Conservation (phyloP, 2,113 vertebrate genomes). For the Todiramphus chloris region DNA sequence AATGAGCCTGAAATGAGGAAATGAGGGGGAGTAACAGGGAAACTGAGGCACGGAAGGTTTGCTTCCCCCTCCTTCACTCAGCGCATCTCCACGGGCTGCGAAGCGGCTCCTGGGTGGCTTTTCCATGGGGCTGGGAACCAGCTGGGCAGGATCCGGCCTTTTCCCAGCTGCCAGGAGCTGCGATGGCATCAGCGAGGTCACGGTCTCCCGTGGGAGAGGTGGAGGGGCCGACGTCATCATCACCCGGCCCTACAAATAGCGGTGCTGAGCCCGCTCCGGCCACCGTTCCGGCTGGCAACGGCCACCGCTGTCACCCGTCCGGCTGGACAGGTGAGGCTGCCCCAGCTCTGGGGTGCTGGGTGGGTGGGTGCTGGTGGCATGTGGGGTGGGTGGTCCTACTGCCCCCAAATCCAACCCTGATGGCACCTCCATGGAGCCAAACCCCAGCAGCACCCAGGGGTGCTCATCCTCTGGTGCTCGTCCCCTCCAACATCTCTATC, state of each 20-base stretch:
- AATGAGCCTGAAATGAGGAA: neutral
- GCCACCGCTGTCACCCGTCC: neutral
- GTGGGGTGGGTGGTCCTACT: neutral
- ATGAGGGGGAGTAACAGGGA: accelerated
- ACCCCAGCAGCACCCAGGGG: neutral
- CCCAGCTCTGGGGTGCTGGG: accelerated
- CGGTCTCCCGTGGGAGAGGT: neutral
- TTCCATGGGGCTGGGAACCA: neutral
- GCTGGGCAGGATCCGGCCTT: neutral
- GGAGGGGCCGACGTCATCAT: neutral
- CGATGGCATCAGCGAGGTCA: neutral
- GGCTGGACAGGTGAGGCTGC: conserved; percentile 4
- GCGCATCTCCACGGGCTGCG: neutral
- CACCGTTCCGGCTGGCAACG: accelerated
- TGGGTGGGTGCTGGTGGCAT: neutral
- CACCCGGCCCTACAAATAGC: conserved; percentile 15
- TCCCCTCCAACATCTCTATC: neutral
- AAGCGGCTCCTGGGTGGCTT: accelerated
- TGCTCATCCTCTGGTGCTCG: neutral
- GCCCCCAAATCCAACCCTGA: neutral
- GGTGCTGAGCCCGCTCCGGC: neutral
- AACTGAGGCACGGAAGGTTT: neutral
- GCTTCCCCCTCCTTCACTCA: too few relatives aligned
- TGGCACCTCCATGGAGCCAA: neutral
- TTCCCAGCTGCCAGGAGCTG: neutral